phyloP scores from a whole-genome alignment of 2,797 vertebrate species.

The Falco cherrug region DNA sequence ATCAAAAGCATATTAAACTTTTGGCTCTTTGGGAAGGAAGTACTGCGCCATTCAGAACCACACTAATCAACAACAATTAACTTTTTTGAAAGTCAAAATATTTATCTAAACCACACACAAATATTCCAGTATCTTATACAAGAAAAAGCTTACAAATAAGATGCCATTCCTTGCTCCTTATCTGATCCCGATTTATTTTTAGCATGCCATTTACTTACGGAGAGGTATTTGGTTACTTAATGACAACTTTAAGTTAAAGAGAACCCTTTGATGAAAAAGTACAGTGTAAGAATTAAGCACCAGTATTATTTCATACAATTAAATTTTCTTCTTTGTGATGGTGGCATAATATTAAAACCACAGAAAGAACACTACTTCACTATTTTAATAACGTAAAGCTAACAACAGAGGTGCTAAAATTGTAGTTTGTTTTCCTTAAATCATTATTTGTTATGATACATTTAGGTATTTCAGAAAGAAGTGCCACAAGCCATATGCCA shows the following conservation, averaged over 20 bases:
- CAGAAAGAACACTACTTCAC: background rate
- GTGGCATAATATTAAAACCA: background rate
- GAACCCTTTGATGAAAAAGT: background rate
- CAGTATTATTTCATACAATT: background rate
- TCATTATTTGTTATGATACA: background rate
- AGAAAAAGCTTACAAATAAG: background rate
- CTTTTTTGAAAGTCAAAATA: constrained; percentile 32
- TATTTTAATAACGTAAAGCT: background rate
- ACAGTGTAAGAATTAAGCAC: background rate
- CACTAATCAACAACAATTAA: background rate
- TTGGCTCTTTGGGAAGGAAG: background rate
- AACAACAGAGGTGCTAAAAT: background rate
- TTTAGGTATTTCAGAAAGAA: background rate
- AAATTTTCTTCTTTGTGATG: background rate
- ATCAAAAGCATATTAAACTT: constrained; percentile 23
- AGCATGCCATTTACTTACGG: background rate
- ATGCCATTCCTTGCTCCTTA: background rate
- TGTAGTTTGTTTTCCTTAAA: background rate
- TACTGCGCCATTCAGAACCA: background rate
- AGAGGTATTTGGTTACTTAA: background rate
- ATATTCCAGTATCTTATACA: background rate
- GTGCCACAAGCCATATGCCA: constrained; percentile 18
- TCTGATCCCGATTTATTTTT: background rate
- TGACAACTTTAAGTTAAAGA: background rate
- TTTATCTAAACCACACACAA: constrained; percentile 2